Percentiles rank a stretch among this genome's conserved stretches.
Conservation (phyloP, 2,113 vertebrate species). For the Pygoscelis adeliae region DNA sequence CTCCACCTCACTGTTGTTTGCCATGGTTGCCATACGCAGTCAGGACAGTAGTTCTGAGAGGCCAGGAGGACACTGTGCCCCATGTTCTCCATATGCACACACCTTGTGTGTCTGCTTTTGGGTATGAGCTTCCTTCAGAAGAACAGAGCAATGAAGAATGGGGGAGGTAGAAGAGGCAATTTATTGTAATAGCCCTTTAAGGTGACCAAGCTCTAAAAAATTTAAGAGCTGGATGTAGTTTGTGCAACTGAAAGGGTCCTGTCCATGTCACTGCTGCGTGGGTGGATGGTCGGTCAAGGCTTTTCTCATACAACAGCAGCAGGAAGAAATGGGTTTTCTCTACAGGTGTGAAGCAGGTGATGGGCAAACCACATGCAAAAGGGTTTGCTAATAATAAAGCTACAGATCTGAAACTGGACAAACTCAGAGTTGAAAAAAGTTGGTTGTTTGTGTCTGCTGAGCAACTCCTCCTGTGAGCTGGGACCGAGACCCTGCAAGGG, state of each 20-base stretch:
- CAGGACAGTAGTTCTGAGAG: neutral
- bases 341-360: neutral
- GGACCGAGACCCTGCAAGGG: accelerated
- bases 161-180: neutral
- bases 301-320: neutral
- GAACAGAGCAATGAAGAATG: neutral
- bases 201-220: neutral
- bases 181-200: neutral
- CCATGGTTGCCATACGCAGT: accelerated
- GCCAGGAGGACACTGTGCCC: neutral
- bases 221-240: neutral
- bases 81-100: accelerated
- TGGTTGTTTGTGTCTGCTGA: neutral
- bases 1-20: accelerated
- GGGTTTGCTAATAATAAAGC: neutral
- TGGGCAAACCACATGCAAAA: neutral
- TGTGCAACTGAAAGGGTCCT: neutral
- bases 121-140: neutral
- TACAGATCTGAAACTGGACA: neutral
- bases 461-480: neutral
- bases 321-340: neutral
- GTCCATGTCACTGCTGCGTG: neutral
- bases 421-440: accelerated
- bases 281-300: accelerated
- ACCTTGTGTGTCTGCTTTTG: neutral